Conservation (phyloP, 1,140 invertebrate genomes). For the Anadara kagoshimensis region DNA sequence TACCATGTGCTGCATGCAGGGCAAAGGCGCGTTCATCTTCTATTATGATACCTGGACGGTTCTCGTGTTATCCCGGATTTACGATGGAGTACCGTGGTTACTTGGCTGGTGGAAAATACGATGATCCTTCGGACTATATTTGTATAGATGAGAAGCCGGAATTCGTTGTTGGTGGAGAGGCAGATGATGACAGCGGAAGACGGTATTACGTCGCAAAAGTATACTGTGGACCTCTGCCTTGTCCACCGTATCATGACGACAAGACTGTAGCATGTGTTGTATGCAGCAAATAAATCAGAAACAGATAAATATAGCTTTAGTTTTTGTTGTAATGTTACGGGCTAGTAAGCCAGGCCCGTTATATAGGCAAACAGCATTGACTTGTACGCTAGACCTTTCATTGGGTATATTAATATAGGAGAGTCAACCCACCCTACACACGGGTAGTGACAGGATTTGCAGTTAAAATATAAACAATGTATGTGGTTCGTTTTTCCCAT, state of each 20-base stretch:
- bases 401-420: no score
- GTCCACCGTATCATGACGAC: constrained; percentile 42
- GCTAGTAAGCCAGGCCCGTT: no score
- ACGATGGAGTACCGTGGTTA: constrained; percentile 41
- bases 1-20: constrained; percentile 46
- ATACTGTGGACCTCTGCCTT: constrained; percentile 44
- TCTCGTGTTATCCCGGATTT: constrained; percentile 41
- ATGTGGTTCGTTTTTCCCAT: no score
- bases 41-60: constrained; percentile 44
- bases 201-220: constrained; percentile 37
- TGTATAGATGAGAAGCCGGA: constrained; percentile 49
- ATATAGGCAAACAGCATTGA: no score
- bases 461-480: no score
- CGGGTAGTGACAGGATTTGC: no score
- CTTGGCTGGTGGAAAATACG: constrained; percentile 26
- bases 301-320: no score
- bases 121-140: constrained; percentile 24
- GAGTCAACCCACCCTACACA: no score
- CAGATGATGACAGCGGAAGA: constrained; percentile 26
- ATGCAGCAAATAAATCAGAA: constrained; percentile 49
- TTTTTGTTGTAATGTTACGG: no score
- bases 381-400: no score
- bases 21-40: background rate
- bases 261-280: constrained; percentile 45
- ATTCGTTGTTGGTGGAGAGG: constrained; percentile 16